These are phyloP conservation scores for Cardiocondyla obscurior DNA, from an alignment of 1,140 invertebrate genomes.

Conservation along the genomic window DNA sequence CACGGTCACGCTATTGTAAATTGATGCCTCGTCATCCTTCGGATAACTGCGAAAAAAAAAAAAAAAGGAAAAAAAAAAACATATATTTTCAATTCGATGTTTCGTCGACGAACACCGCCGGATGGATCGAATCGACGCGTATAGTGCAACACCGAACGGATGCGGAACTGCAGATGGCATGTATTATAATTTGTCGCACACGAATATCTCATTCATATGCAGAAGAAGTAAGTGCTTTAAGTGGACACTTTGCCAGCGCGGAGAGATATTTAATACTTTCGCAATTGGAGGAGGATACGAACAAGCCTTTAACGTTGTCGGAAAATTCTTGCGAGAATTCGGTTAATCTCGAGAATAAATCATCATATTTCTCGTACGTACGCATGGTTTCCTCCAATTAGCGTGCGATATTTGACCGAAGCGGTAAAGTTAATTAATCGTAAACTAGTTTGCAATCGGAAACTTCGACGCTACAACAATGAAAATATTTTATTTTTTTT, in stretches of 20 bases:
- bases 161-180: conserved; percentile 26
- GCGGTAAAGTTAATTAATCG: background rate
- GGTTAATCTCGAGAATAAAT: background rate
- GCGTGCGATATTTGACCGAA: background rate
- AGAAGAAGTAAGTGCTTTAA: conserved; percentile 7
- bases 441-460: background rate
- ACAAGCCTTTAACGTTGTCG: background rate
- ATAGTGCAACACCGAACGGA: conserved; percentile 13
- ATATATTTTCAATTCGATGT: conserved; percentile 62
- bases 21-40: conserved; percentile 68
- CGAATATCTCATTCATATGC: background rate
- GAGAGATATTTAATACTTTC: conserved; percentile 29
- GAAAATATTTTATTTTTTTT: background rate
- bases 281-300: conserved; percentile 2
- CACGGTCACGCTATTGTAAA: conserved; percentile 70
- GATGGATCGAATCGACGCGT: conserved; percentile 32
- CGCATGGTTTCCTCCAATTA: too few species aligned
- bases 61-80: too few species aligned
- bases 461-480: background rate
- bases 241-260: conserved; percentile 3
- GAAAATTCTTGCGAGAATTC: conserved; percentile 3
- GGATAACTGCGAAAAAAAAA: conserved; percentile 63
- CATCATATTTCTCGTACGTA: background rate
- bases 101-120: conserved; percentile 7
- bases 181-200: conserved; percentile 25